phyloP scores from a whole-genome alignment of 2,797 vertebrate species.

The Limnodromus scolopaceus region DNA sequence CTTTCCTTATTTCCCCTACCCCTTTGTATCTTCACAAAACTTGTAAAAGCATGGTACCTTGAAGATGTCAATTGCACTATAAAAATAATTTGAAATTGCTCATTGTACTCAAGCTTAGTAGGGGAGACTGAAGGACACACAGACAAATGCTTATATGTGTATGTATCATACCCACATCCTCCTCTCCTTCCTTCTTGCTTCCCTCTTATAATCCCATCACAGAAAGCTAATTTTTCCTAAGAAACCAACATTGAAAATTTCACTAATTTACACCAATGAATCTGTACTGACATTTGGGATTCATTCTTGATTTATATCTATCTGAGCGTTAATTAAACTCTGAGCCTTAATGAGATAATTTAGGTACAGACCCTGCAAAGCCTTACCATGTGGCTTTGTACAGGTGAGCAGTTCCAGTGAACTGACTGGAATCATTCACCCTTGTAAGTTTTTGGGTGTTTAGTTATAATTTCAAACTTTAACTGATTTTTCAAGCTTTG shows the following conservation, averaged over 20 bases:
- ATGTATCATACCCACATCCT: neutral
- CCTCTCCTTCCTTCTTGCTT: neutral
- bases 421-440: neutral
- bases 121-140: neutral
- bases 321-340: conserved; percentile 39
- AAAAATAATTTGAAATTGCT: neutral
- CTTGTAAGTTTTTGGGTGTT: neutral
- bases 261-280: neutral
- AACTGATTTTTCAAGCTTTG: neutral
- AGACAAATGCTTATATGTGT: neutral
- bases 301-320: neutral
- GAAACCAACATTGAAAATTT: neutral
- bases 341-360: neutral
- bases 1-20: neutral
- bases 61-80: neutral
- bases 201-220: neutral
- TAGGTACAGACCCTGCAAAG: neutral
- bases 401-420: neutral
- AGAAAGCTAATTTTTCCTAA: neutral
- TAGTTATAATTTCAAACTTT: neutral
- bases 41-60: neutral
- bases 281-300: neutral
- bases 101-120: neutral
- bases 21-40: neutral
- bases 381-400: neutral